phyloP scores from a whole-genome alignment of 2,888 invertebrate species.

The Ceramica pisi region DNA sequence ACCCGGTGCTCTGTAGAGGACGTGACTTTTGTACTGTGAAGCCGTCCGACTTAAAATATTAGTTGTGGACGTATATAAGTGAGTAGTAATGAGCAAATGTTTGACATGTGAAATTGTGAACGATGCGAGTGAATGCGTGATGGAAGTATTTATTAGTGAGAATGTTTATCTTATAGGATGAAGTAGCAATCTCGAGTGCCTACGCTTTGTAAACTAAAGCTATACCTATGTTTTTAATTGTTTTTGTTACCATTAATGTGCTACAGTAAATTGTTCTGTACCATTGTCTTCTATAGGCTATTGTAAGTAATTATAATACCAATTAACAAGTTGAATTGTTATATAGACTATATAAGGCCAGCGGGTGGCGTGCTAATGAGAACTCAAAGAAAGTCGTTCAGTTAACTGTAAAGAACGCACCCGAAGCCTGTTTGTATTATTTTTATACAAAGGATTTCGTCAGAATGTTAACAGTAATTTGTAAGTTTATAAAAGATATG shows the following conservation, averaged over 20 bases:
- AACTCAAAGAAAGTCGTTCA: conserved; percentile 45
- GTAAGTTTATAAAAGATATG: conserved; percentile 89
- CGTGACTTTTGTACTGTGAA: conserved; percentile 85
- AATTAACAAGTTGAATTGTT: conserved; percentile 90
- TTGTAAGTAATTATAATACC: conserved; percentile 87
- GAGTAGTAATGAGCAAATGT: conserved; percentile 69
- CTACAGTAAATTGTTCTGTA: conserved; percentile 88
- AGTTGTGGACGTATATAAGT: conserved; percentile 77
- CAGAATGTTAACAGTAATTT: conserved; percentile 90
- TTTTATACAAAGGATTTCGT: conserved; percentile 88
- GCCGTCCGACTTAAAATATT: conserved; percentile 85
- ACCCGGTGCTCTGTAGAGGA: conserved; percentile 90
- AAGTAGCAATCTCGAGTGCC: conserved; percentile 91
- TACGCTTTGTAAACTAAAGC: conserved; percentile 91
- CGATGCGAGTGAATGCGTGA: conserved; percentile 80
- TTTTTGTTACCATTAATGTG: conserved; percentile 90
- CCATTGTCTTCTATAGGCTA: conserved; percentile 89
- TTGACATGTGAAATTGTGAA: conserved; percentile 69
- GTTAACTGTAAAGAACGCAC: conserved; percentile 60
- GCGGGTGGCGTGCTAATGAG: conserved; percentile 70
- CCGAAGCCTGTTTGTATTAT: conserved; percentile 86
- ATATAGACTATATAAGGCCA: conserved; percentile 79
- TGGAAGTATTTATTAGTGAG: conserved; percentile 90
- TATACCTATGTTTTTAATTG: conserved; percentile 87
- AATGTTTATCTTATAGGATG: conserved; percentile 86